Percentiles rank a stretch among this genome's conserved stretches.
Conservation (phyloP, 2,113 vertebrate genomes). For the Charadrius vociferus region DNA sequence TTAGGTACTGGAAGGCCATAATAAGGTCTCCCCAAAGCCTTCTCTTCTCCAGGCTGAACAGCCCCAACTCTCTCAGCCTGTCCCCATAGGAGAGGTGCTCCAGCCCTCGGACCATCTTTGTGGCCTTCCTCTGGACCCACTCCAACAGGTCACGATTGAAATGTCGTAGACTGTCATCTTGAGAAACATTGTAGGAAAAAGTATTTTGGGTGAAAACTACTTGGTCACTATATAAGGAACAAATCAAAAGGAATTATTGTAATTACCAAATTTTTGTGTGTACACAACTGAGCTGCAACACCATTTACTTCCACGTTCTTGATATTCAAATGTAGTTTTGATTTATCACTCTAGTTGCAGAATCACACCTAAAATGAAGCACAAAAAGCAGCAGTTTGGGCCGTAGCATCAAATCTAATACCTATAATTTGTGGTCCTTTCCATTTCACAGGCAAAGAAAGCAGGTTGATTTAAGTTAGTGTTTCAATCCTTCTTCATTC, state of each 20-base stretch:
- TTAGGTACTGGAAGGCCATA: not conserved
- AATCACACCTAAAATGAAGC: not conserved
- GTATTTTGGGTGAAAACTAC: not conserved
- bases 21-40: too few species aligned
- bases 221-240: not conserved
- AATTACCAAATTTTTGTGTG: not conserved
- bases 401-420: not conserved
- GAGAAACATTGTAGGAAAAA: not conserved
- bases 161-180: not conserved
- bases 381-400: not conserved
- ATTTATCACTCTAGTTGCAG: not conserved
- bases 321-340: not conserved
- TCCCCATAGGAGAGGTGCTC: too few species aligned
- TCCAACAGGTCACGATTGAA: not conserved
- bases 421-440: not conserved
- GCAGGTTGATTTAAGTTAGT: not conserved
- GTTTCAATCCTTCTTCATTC: not conserved
- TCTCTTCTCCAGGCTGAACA: too few species aligned
- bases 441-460: not conserved
- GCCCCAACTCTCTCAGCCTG: too few species aligned
- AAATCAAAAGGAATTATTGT: not conserved
- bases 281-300: not conserved
- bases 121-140: too few species aligned
- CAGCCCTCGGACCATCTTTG: too few species aligned
- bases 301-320: not conserved